Base-by-base conservation (phyloP, 1,140 invertebrate genomes). In the Adoxophyes honmai region DNA sequence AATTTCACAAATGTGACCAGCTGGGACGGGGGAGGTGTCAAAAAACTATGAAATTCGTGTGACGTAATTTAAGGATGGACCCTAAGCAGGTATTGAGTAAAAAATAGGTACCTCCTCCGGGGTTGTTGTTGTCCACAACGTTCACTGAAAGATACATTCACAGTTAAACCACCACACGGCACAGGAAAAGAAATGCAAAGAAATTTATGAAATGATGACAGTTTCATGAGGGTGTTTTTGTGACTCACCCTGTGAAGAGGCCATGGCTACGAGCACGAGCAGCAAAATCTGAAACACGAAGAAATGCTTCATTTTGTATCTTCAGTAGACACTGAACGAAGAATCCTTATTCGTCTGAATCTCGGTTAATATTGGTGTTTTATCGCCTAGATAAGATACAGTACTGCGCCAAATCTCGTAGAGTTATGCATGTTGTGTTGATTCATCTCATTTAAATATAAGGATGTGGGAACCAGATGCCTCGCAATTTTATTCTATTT, bases 261-360 rank as follows among this genome's bases (percentile, higher is more conserved):
- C 70, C 57, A 76, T 67, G 28, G 73, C 73, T 36, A 68, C 51
- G 7, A 73, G 28, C 9, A 61, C 64, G 9, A 76, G 36, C 2
- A 71, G 21, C 44, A 76, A 34, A 36, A 73, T 57, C 73, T 76
- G 73, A 11, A 73, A 67, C 10, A 66, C 28, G 39, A 60, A 6
- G 11, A 48, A 39, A 35, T 36, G 44, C 42, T 55, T 68, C 62
- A 69, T 69, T 28, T 55, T 48, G 11, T 15, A 33, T 48, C 21
- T 5, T 6, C 1, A 48, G 16, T 11, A 21, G 0, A 9, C 18
- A 11, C 39, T 18, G 4, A 28, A 6, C 4, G n/a, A 18, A 11
- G 4, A 13, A 21, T 18, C 18, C 21, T n/a, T 44, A 28, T 18
- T 8, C 21, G n/a, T 15, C 10, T 13, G 42, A 44, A 44, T 44